Conservation (phyloP, 2,113 vertebrate species). For the Ptilorrhoa leucosticta region DNA sequence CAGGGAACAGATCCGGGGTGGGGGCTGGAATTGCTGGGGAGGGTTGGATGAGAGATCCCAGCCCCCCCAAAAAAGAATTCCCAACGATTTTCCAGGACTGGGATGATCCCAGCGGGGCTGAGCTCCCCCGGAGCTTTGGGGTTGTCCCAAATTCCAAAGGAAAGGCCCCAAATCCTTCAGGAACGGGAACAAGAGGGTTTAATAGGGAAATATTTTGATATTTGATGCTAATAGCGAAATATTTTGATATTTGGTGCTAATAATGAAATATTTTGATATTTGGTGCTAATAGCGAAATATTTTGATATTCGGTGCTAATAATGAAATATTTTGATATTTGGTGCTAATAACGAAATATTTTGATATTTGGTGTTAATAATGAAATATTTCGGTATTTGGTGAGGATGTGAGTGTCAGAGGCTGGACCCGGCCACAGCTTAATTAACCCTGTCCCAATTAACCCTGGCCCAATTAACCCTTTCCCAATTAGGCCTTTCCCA, state of each 20-base stretch:
- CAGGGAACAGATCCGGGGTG: background rate
- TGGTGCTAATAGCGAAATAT: too few species aligned
- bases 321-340: background rate
- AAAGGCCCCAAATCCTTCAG: background rate
- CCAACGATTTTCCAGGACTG: background rate
- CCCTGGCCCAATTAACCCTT: background rate
- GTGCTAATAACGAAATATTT: background rate
- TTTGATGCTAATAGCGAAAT: too few species aligned
- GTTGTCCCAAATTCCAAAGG: background rate
- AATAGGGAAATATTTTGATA: too few species aligned
- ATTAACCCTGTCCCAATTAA: background rate
- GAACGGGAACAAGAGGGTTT: background rate
- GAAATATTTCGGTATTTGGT: background rate
- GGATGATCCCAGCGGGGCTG: background rate
- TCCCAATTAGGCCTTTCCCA: background rate
- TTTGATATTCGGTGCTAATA: too few species aligned
- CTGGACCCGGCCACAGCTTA: background rate
- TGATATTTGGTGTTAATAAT: rapidly evolving
- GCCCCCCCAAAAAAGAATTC: too few species aligned
- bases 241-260: too few species aligned
- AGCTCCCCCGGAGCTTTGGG: background rate
- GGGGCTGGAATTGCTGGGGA: background rate
- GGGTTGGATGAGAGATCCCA: background rate
- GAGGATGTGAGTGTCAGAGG: background rate
- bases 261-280: too few species aligned